Evolutionary conservation across 2,113 vertebrate genomes (phyloP).

Genomic region (Prunella himalayana): DNA sequence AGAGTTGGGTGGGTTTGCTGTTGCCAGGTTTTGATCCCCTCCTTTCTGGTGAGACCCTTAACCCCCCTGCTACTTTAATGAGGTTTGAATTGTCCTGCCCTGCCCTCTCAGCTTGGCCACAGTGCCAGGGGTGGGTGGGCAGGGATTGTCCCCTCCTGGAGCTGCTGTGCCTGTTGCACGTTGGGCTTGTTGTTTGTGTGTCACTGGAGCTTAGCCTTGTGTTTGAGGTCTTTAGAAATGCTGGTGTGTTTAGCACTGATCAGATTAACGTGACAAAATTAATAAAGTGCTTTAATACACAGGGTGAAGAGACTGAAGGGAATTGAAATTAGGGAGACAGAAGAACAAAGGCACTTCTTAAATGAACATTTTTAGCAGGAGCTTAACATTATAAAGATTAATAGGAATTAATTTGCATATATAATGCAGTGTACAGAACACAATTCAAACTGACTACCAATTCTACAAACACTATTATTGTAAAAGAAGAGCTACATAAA

Average conservation of each 20-base stretch:
- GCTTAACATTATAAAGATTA: slow-evolving; percentile 68
- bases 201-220: neutral
- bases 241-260: slow-evolving; percentile 26
- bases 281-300: slow-evolving; percentile 57
- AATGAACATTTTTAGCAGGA: slow-evolving; percentile 64
- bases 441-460: slow-evolving; percentile 9
- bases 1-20: neutral
- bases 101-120: neutral
- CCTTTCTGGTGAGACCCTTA: neutral
- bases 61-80: neutral
- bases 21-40: neutral
- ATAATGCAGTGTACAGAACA: slow-evolving; percentile 43
- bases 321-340: slow-evolving; percentile 62
- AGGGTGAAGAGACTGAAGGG: slow-evolving; percentile 46
- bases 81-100: neutral
- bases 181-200: neutral
- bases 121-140: neutral
- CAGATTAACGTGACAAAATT: slow-evolving; percentile 67
- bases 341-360: slow-evolving; percentile 56
- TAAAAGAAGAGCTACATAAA: neutral
- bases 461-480: slow-evolving; percentile 4
- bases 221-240: neutral
- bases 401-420: slow-evolving; percentile 67
- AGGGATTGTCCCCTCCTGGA: neutral
- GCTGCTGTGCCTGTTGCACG: neutral